Evolutionary conservation across 2,797 vertebrate genomes (phyloP).

Genomic region (Melanotaenia pygmaea): DNA sequence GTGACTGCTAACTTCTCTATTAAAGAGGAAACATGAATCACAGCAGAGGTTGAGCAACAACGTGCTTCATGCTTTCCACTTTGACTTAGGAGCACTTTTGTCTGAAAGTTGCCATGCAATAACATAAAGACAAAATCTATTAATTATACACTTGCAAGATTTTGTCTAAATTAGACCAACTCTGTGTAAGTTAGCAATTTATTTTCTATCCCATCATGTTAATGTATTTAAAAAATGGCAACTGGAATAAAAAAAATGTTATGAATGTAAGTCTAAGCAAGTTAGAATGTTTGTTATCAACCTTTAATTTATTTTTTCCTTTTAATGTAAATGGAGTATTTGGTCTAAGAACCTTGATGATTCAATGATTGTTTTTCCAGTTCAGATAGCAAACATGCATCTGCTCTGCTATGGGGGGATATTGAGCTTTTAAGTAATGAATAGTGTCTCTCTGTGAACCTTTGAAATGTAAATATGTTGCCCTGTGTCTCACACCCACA

Average conservation of each 20-base stretch:
- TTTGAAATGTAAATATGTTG: constrained; percentile 78
- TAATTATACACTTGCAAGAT: too few species aligned
- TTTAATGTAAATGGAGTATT: neutral
- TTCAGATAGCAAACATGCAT: constrained; percentile 48
- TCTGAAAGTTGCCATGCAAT: too few species aligned
- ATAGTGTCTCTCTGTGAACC: constrained; percentile 51
- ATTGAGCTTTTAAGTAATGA: constrained; percentile 68
- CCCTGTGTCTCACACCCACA: constrained; percentile 42
- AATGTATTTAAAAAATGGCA: neutral
- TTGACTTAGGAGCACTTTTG: constrained; percentile 5
- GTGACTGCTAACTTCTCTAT: constrained; percentile 9
- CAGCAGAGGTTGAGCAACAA: neutral
- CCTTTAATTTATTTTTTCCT: neutral
- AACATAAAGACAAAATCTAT: neutral
- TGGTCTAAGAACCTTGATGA: neutral
- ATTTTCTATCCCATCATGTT: neutral
- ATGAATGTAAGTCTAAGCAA: neutral
- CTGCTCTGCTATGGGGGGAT: constrained; percentile 61
- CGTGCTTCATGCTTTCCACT: constrained; percentile 13
- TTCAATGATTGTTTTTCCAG: constrained; percentile 28
- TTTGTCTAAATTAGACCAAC: neutral
- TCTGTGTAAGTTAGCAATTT: neutral
- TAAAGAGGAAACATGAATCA: constrained; percentile 24
- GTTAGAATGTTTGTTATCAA: neutral
- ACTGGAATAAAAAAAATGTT: neutral